phyloP scores from a whole-genome alignment of 2,888 invertebrate species.

The Listrodromus nycthemerus region DNA sequence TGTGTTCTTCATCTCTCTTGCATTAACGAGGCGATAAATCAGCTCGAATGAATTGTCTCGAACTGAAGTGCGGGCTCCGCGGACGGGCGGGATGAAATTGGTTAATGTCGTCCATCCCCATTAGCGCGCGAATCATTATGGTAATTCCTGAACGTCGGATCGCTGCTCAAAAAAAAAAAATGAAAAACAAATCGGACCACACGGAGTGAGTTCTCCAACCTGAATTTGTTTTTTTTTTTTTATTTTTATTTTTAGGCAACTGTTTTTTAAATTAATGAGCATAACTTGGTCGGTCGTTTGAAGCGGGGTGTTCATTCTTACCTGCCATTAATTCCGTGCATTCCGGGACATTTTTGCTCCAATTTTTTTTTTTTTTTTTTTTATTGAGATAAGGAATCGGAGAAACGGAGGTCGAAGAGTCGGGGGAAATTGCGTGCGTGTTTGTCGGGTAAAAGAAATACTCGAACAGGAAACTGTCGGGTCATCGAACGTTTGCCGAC shows the following conservation, averaged over 20 bases:
- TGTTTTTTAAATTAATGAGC: not conserved
- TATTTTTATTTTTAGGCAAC: not conserved
- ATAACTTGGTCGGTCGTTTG: no score
- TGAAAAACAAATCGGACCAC: not conserved
- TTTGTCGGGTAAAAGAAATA: not conserved
- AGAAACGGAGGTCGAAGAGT: no score
- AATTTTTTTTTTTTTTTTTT: not conserved
- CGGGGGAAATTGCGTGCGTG: not conserved
- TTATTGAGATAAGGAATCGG: no score
- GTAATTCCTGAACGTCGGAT: not conserved
- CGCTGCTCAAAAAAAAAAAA: not conserved
- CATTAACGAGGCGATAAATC: not conserved
- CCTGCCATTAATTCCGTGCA: not conserved
- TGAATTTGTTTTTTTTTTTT: no score
- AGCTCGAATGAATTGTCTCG: not conserved
- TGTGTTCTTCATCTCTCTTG: not conserved
- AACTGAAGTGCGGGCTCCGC: no score
- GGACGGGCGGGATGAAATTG: not conserved
- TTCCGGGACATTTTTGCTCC: not conserved
- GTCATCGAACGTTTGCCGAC: slow-evolving; percentile 30
- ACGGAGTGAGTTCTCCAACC: no score
- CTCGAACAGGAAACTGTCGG: slow-evolving; percentile 30
- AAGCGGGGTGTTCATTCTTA: no score
- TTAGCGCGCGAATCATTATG: not conserved
- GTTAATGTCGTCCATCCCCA: not conserved